A percentile compares a stretch with the other conserved stretches of the same genome.
phyloP scores from a whole-genome alignment of 2,113 vertebrate genomes.

The Austrofundulus limnaeus region DNA sequence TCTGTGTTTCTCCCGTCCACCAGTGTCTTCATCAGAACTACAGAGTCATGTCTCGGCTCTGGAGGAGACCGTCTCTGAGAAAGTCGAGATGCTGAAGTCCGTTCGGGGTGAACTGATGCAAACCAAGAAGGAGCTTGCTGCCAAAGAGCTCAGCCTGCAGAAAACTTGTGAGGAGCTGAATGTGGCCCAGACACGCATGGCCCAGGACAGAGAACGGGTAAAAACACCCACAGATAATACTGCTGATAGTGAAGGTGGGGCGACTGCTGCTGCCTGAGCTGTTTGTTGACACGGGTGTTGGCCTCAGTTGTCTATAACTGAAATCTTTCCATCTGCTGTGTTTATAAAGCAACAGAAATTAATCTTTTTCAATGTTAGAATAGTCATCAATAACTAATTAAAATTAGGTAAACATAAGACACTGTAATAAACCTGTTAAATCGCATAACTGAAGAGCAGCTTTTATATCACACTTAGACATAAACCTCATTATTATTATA shows the following conservation, averaged over 20 bases:
- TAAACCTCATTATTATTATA: too few relatives aligned
- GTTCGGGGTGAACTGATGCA: conserved; percentile 61
- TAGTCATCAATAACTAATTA: neutral
- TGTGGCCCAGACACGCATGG: conserved; percentile 57
- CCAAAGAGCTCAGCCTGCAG: conserved; percentile 65
- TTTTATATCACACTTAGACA: too few relatives aligned
- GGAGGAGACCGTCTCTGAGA: conserved; percentile 69
- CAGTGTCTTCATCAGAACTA: conserved; percentile 48
- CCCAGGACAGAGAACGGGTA: conserved; percentile 76
- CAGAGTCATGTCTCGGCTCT: conserved; percentile 57
- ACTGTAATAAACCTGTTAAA: neutral
- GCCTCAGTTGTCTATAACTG: conserved; percentile 16
- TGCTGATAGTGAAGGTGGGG: neutral
- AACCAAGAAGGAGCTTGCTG: conserved; percentile 65
- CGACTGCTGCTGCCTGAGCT: neutral
- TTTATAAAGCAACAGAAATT: neutral
- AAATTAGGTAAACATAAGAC: neutral
- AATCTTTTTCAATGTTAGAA: conserved; percentile 8
- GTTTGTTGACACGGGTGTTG: conserved; percentile 16
- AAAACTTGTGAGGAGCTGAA: conserved; percentile 65
- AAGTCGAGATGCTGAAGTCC: conserved; percentile 55
- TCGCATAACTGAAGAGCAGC: too few relatives aligned
- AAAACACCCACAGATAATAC: conserved; percentile 4
- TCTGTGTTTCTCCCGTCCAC: conserved; percentile 22
- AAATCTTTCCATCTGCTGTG: neutral